Evolutionary conservation across 2,113 vertebrate species (phyloP).

Genomic region (Neomonachus schauinslandi): DNA sequence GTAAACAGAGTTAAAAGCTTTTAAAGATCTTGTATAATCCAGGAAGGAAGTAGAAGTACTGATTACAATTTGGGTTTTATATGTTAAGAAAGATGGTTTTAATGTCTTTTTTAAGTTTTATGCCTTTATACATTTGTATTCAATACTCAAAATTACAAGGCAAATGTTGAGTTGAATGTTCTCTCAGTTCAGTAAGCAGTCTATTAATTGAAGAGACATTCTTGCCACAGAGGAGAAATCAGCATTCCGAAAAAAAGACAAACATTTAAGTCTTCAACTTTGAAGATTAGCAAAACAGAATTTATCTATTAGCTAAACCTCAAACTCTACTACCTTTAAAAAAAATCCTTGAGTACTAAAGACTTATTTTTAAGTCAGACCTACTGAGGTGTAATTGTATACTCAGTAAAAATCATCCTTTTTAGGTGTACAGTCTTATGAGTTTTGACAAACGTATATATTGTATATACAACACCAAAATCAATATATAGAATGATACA

Average conservation of each 20-base stretch:
- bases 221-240: background rate
- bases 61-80: background rate
- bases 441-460: background rate
- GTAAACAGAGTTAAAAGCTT: background rate
- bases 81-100: background rate
- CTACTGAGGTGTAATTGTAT: background rate
- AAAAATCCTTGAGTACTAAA: background rate
- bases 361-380: background rate
- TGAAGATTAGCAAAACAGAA: background rate
- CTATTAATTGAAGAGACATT: background rate
- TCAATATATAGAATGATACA: background rate
- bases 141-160: slow-evolving; percentile 16
- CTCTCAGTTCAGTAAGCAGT: background rate
- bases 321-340: background rate
- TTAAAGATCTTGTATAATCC: background rate
- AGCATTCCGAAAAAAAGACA: background rate
- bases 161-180: background rate
- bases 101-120: background rate
- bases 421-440: background rate
- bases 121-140: background rate
- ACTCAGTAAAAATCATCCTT: background rate
- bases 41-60: background rate
- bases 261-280: slow-evolving; percentile 9
- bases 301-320: background rate
- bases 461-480: background rate